Evolutionary conservation across 2,888 invertebrate genomes (phyloP).

Genomic region (Limnephilus auricula): DNA sequence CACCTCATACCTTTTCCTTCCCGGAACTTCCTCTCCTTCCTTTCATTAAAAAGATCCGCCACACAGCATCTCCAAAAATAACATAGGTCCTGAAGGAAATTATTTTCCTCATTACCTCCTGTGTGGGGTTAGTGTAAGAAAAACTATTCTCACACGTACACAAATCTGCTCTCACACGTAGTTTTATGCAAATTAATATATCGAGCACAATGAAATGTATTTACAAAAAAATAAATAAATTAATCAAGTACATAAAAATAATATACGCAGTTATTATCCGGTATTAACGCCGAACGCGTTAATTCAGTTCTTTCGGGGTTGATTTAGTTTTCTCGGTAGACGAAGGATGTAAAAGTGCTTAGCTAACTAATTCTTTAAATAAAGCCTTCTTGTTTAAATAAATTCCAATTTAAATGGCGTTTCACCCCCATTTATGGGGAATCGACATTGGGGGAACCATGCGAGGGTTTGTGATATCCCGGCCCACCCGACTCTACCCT

Average conservation of each 20-base stretch:
- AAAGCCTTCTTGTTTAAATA: neutral
- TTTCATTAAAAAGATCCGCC: too few species aligned
- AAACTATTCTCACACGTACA: too few species aligned
- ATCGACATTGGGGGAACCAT: neutral
- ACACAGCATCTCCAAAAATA: too few species aligned
- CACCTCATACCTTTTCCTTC: too few species aligned
- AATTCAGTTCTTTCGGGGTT: neutral
- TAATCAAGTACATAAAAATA: neutral
- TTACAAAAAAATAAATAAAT: neutral
- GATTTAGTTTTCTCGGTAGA: neutral
- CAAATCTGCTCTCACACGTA: too few species aligned
- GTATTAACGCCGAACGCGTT: neutral
- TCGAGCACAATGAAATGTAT: neutral
- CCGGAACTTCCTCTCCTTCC: too few species aligned
- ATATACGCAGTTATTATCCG: neutral
- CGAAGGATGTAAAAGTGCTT: neutral
- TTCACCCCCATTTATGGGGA: neutral
- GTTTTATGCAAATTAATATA: too few species aligned
- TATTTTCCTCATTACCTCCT: too few species aligned
- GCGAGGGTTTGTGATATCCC: neutral
- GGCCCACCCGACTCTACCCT: neutral
- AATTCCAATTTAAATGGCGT: neutral
- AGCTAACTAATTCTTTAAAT: neutral
- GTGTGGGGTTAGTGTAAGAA: too few species aligned
- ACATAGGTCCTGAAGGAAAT: too few species aligned